Conservation (phyloP, 1,140 invertebrate species). For the Zaprionus lachaisei region DNA sequence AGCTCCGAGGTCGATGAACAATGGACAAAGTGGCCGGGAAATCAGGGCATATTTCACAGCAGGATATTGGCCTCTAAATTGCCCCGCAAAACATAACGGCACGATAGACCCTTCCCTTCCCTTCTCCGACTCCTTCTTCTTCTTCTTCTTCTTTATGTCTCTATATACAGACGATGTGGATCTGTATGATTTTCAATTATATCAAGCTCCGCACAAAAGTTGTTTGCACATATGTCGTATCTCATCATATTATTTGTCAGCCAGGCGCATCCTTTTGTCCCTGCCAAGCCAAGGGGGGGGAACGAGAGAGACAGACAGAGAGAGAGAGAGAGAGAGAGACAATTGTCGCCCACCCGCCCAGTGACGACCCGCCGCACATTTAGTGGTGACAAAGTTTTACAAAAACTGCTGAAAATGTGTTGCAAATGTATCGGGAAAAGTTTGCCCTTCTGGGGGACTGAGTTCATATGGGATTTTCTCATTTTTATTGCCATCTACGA, state of each 20-base stretch:
- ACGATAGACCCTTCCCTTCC: conserved; percentile 1
- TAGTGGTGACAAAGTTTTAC: conserved; percentile 75
- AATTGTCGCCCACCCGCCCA: conserved; percentile 27
- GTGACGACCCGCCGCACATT: conserved; percentile 49
- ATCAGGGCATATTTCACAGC: conserved; percentile 84
- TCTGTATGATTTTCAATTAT: conserved; percentile 80
- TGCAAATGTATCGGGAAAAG: conserved; percentile 44
- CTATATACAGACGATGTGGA: neutral
- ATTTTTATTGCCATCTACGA: neutral
- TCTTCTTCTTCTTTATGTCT: neutral
- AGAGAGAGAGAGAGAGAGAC: neutral
- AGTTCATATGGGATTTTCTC: conserved; percentile 17
- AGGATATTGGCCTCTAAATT: conserved; percentile 84
- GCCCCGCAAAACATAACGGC: conserved; percentile 77
- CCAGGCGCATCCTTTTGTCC: conserved; percentile 72
- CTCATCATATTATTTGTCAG: conserved; percentile 84
- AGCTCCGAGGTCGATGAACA: conserved; percentile 45
- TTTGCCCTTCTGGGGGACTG: conserved; percentile 32
- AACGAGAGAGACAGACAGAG: neutral
- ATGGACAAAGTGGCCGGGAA: conserved; percentile 45
- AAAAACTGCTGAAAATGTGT: conserved; percentile 61
- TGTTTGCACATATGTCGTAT: conserved; percentile 85
- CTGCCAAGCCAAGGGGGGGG: neutral
- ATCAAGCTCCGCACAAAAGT: conserved; percentile 74
- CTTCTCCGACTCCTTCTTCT: no score